Evolutionary conservation across 2,888 invertebrate species (phyloP).

Genomic region (Thumatha senex): DNA sequence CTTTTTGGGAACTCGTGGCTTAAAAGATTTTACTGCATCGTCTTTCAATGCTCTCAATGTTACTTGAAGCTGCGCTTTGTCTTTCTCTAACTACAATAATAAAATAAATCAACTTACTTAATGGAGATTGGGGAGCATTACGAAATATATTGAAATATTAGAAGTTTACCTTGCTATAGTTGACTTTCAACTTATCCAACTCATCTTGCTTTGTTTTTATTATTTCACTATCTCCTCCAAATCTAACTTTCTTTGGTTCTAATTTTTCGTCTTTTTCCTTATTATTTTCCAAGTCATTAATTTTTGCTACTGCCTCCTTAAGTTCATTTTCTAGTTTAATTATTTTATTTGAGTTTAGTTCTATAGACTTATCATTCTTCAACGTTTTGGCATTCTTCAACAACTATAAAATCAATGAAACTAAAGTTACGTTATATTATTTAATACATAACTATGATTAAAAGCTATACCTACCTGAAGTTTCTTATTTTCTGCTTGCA

Average conservation of each 20-base stretch:
- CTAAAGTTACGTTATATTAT: background rate
- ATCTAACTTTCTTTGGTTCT: conserved; percentile 76
- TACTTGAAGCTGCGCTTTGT: conserved; percentile 86
- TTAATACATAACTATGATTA: background rate
- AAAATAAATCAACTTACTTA: conserved; percentile 14
- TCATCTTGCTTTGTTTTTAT: conserved; percentile 78
- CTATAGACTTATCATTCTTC: conserved; percentile 80
- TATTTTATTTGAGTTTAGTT: conserved; percentile 85
- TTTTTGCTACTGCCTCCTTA: conserved; percentile 82
- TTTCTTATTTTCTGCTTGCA: conserved; percentile 88
- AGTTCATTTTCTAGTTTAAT: conserved; percentile 85
- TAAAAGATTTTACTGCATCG: conserved; percentile 86
- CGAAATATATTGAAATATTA: background rate
- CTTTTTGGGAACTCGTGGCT: conserved; percentile 88
- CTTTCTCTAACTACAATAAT: conserved; percentile 81
- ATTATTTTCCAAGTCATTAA: conserved; percentile 79
- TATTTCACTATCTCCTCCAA: conserved; percentile 69
- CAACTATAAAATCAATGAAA: conserved; percentile 58
- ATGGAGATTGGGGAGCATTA: background rate
- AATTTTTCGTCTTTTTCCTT: conserved; percentile 74
- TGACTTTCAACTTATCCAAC: conserved; percentile 81
- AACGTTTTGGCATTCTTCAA: conserved; percentile 80
- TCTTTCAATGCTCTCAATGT: conserved; percentile 86
- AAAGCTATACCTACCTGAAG: conserved; percentile 74
- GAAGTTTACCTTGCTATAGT: conserved; percentile 65